Conservation (phyloP, 2,113 vertebrate genomes). For the Astatoreochromis straeleni region DNA sequence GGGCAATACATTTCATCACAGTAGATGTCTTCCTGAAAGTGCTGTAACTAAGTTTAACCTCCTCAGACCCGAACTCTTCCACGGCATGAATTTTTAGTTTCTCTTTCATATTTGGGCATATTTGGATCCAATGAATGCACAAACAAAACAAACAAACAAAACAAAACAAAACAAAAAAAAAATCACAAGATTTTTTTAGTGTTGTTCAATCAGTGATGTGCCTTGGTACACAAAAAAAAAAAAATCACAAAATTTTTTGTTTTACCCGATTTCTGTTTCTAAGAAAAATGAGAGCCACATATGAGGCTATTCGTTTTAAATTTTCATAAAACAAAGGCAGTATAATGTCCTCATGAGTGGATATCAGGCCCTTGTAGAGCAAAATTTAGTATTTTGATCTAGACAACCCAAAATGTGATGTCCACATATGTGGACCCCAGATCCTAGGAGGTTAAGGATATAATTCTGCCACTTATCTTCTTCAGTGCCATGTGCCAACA, state of each 20-base stretch:
- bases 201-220: no score
- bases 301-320: not conserved
- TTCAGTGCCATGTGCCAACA: not conserved
- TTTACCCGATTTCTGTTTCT: not conserved
- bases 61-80: not conserved
- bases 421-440: not conserved
- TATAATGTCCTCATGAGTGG: not conserved
- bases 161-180: fast-evolving
- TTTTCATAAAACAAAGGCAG: not conserved
- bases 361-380: not conserved
- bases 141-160: not conserved
- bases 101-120: not conserved
- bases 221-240: no score
- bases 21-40: not conserved
- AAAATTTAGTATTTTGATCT: not conserved
- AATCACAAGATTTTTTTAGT: no score
- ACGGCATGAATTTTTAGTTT: not conserved
- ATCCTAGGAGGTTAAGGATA: not conserved
- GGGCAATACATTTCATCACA: not conserved
- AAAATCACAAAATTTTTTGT: not conserved
- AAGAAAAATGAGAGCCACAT: not conserved
- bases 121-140: not conserved
- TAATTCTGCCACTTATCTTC: not conserved
- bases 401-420: not conserved
- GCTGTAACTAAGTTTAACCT: not conserved